Evolutionary conservation across 2,113 vertebrate species (phyloP).

Genomic region (Rostratula benghalensis): DNA sequence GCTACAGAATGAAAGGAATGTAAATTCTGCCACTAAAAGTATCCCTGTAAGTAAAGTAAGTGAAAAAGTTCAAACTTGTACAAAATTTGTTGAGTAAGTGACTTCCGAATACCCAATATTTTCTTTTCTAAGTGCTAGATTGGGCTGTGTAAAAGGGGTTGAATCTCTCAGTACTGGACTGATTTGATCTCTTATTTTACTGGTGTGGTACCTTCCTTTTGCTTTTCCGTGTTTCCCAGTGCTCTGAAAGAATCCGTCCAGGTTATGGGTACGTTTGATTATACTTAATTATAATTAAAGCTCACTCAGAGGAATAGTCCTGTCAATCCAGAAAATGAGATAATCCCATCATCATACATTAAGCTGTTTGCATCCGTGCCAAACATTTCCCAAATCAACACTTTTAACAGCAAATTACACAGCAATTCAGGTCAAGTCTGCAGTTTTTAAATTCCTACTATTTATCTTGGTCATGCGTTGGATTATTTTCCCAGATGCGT

Average conservation of each 20-base stretch:
- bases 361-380: not conserved
- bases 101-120: not conserved
- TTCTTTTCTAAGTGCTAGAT: not conserved
- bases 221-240: not conserved
- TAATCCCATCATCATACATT: not conserved
- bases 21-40: not conserved
- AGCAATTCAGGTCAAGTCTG: not conserved
- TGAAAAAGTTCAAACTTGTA: not conserved
- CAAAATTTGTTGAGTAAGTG: not conserved
- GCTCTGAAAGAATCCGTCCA: not conserved
- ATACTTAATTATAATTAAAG: not conserved
- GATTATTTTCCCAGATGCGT: not conserved
- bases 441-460: not conserved
- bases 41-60: not conserved
- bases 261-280: not conserved
- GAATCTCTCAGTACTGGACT: not conserved
- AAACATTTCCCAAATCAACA: not conserved
- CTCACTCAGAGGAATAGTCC: not conserved
- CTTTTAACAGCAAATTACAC: not conserved
- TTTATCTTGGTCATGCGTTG: not conserved
- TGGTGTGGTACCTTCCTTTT: not conserved
- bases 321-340: not conserved
- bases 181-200: not conserved
- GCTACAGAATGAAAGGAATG: not conserved
- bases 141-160: not conserved